phyloP scores from a whole-genome alignment of 1,140 invertebrate species.

The Aphis gossypii region DNA sequence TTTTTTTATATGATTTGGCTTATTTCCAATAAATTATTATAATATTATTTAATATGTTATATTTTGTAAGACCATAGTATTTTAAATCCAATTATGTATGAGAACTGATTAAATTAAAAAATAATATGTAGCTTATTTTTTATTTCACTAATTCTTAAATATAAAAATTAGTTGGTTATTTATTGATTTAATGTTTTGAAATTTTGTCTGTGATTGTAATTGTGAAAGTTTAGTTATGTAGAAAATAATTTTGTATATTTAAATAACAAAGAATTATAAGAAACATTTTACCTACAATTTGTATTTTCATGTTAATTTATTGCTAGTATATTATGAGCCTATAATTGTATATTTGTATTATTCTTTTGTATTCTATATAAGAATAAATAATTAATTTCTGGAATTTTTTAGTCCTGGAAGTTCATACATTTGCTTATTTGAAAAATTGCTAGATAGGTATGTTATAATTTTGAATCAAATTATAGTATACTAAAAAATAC shows the following conservation, averaged over 20 bases:
- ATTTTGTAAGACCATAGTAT: not conserved
- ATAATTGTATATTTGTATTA: not conserved
- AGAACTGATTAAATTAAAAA: constrained; percentile 43
- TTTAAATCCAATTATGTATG: constrained; percentile 7
- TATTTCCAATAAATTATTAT: not conserved
- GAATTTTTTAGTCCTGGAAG: not conserved
- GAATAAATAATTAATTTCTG: not conserved
- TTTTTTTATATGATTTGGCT: constrained; percentile 22
- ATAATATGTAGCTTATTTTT: not conserved
- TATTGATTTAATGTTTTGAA: not conserved
- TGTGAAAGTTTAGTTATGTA: not conserved
- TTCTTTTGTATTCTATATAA: no score
- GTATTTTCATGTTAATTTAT: not conserved
- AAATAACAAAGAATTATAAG: not conserved
- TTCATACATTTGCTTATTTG: not conserved
- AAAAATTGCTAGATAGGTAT: not conserved
- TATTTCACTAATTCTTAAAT: not conserved
- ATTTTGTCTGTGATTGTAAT: not conserved
- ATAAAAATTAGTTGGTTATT: not conserved
- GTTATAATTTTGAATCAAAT: no score
- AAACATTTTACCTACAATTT: no score
- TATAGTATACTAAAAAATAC: no score
- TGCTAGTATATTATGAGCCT: not conserved
- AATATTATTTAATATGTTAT: not conserved
- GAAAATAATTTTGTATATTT: not conserved